A percentile compares a stretch with the other conserved stretches of the same genome.
Conservation (phyloP, 2,888 invertebrate species). For the Drosophila neutralis region DNA sequence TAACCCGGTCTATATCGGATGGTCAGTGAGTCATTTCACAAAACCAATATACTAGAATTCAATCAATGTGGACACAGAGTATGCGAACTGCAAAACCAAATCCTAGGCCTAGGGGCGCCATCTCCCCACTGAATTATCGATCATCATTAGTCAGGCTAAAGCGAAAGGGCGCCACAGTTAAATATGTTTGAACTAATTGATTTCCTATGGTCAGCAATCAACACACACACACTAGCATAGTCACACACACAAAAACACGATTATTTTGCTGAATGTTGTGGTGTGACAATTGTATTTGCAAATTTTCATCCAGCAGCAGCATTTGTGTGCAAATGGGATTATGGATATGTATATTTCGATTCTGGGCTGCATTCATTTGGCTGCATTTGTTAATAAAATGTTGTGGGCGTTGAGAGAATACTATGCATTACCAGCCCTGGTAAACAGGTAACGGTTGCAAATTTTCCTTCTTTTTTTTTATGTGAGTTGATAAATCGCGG, state of each 20-base stretch:
- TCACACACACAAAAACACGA: constrained; percentile 2
- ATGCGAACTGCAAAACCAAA: constrained; percentile 14
- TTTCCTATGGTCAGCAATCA: constrained; percentile 53
- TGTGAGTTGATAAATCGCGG: constrained; percentile 63
- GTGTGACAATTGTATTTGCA: constrained; percentile 67
- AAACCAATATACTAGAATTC: neutral
- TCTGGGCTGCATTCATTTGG: constrained; percentile 23
- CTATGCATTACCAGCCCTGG: neutral
- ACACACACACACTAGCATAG: constrained; percentile 2
- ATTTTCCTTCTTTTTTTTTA: constrained; percentile 25
- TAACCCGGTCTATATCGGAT: neutral
- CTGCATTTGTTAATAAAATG: constrained; percentile 33
- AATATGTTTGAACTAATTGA: constrained; percentile 70
- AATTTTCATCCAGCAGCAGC: constrained; percentile 51
- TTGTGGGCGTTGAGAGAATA: constrained; percentile 6
- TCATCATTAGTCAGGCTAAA: constrained; percentile 56
- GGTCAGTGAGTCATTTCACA: neutral
- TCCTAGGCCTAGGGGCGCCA: constrained; percentile 5
- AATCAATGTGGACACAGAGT: neutral
- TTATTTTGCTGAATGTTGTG: constrained; percentile 26
- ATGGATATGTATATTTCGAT: constrained; percentile 55
- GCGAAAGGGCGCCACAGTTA: constrained; percentile 34
- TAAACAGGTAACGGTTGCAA: constrained; percentile 18
- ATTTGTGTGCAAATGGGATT: constrained; percentile 52
- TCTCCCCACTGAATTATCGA: constrained; percentile 56